Evolutionary conservation across 2,113 vertebrate species (phyloP).

Genomic region (Bos javanicus): DNA sequence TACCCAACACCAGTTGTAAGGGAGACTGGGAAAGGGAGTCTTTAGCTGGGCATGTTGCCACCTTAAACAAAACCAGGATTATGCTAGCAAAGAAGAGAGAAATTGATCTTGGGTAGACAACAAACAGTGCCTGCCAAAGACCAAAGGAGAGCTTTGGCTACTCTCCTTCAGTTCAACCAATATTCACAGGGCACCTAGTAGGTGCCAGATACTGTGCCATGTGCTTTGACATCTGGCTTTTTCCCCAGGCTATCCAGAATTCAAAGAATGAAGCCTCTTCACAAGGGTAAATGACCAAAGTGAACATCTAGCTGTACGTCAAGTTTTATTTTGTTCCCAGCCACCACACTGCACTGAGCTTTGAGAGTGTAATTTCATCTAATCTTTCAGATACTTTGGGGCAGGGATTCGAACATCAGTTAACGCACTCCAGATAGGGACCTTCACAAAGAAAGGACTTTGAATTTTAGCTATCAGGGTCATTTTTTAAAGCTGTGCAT

Average conservation of each 20-base stretch:
- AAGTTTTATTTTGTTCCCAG: slow-evolving; percentile 40
- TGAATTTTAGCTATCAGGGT: slow-evolving; percentile 22
- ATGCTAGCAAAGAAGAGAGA: slow-evolving; percentile 37
- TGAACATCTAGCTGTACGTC: background rate
- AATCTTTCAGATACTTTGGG: slow-evolving; percentile 31
- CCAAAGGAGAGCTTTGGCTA: background rate
- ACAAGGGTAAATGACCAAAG: background rate
- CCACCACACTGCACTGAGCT: background rate
- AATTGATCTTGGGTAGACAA: slow-evolving; percentile 12
- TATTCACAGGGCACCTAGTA: background rate
- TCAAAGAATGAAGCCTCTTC: slow-evolving; percentile 33
- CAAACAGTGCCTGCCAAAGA: slow-evolving; percentile 9
- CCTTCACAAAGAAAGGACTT: slow-evolving; percentile 46
- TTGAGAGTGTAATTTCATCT: slow-evolving; percentile 44
- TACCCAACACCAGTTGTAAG: background rate
- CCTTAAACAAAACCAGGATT: slow-evolving; percentile 51
- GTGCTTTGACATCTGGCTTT: slow-evolving; percentile 25
- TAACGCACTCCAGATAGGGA: background rate
- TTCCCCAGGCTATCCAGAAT: slow-evolving; percentile 18
- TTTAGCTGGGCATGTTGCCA: background rate
- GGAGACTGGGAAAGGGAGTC: background rate
- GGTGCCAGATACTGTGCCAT: slow-evolving; percentile 16
- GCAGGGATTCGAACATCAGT: slow-evolving; percentile 9
- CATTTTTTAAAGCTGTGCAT: slow-evolving; percentile 40
- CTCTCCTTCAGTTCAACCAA: background rate